These are phyloP conservation scores for Eristalis pertinax DNA, from an alignment of 2,888 invertebrate genomes.

Conservation along the genomic window DNA sequence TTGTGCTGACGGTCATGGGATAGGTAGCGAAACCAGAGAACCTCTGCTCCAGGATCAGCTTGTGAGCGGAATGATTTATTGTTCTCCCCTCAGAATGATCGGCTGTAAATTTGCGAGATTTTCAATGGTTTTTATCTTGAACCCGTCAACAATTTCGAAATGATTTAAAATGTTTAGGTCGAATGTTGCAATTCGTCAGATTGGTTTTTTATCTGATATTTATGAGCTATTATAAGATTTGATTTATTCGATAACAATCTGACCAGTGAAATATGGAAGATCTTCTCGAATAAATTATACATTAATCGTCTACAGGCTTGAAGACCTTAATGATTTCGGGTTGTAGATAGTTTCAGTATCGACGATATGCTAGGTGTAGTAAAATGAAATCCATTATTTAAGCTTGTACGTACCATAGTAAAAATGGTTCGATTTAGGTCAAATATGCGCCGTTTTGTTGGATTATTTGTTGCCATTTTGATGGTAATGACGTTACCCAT, in stretches of 20 bases:
- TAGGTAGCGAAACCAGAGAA: slow-evolving; percentile 25
- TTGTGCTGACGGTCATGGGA: background rate
- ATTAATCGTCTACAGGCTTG: too few species aligned
- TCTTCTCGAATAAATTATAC: too few species aligned
- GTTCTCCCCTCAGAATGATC: slow-evolving; percentile 14
- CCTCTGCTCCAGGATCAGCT: background rate
- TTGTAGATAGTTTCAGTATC: too few species aligned
- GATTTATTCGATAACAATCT: slow-evolving; percentile 3
- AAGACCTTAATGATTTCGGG: too few species aligned
- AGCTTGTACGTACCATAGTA: too few species aligned
- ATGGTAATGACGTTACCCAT: too few species aligned
- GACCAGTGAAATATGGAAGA: background rate
- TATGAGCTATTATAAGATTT: slow-evolving; percentile 8
- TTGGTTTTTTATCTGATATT: background rate
- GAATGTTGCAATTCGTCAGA: slow-evolving; percentile 29
- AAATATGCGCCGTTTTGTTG: too few species aligned
- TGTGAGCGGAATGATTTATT: slow-evolving; percentile 37
- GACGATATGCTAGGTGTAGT: too few species aligned
- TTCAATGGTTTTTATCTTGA: slow-evolving; percentile 10
- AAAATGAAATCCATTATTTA: too few species aligned
- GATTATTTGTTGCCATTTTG: too few species aligned
- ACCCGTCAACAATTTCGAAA: slow-evolving; percentile 4
- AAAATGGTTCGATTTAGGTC: too few species aligned
- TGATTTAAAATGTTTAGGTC: slow-evolving; percentile 17
- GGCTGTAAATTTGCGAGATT: background rate